These are phyloP conservation scores for Mustela nigripes DNA, from an alignment of 2,113 vertebrate species.

Conservation along the genomic window DNA sequence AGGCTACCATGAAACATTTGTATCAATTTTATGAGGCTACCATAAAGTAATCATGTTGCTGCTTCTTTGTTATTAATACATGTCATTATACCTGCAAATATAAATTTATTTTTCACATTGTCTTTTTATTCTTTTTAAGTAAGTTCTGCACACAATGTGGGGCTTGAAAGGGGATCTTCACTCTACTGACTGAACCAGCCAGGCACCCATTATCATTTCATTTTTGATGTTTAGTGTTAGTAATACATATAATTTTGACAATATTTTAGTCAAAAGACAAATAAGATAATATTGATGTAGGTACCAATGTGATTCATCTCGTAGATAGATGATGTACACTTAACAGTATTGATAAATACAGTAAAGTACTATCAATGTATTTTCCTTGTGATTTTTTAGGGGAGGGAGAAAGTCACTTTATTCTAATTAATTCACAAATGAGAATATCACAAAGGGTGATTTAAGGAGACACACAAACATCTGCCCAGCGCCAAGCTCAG, in stretches of 20 bases:
- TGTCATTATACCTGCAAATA: too few relatives aligned
- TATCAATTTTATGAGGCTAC: too few relatives aligned
- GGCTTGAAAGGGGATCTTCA: too few relatives aligned
- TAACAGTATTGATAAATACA: background rate
- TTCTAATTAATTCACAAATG: constrained; percentile 61
- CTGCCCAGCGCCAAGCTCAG: background rate
- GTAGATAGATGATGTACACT: background rate
- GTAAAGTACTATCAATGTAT: background rate
- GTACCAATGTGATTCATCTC: background rate
- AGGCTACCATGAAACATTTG: too few relatives aligned
- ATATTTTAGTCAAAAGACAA: background rate
- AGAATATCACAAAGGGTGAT: constrained; percentile 12
- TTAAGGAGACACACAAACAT: constrained; percentile 47
- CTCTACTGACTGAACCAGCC: too few relatives aligned
- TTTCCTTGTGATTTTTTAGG: background rate
- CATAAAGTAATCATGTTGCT: too few relatives aligned
- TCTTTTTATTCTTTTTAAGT: too few relatives aligned
- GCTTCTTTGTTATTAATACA: too few relatives aligned
- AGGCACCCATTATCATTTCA: too few relatives aligned
- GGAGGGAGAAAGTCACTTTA: constrained; percentile 69
- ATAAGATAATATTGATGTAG: background rate
- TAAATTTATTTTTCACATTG: too few relatives aligned
- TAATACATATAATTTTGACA: background rate
- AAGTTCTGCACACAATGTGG: too few relatives aligned
- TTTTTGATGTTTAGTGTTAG: too few relatives aligned